Evolutionary conservation across 1,140 invertebrate genomes (phyloP).

Genomic region (Bombus polaris): DNA sequence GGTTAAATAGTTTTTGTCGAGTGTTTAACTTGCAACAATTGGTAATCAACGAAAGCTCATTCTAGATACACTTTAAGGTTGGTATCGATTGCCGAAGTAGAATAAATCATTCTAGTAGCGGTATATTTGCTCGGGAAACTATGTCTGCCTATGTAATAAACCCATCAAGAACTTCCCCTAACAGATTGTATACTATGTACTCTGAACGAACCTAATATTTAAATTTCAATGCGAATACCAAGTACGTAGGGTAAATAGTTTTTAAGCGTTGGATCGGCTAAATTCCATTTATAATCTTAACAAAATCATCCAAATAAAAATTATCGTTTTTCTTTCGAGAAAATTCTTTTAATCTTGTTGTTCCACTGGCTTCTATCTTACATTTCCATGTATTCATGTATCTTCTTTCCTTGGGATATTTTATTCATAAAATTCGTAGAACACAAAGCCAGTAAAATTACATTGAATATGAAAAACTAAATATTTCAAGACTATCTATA

Average conservation of each 20-base stretch:
- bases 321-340: neutral
- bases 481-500: too few species aligned
- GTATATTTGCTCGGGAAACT: constrained; percentile 33
- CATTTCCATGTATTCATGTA: neutral
- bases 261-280: neutral
- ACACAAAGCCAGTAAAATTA: neutral
- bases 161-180: constrained; percentile 35
- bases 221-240: neutral
- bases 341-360: neutral
- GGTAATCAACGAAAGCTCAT: constrained; percentile 4
- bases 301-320: neutral
- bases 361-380: too few species aligned
- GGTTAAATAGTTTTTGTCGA: neutral
- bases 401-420: neutral
- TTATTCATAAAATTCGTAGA: neutral
- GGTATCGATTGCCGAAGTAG: constrained; percentile 9
- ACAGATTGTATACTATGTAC: neutral
- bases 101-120: constrained; percentile 40
- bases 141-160: constrained; percentile 38
- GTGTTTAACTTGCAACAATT: constrained; percentile 27
- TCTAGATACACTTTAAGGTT: constrained; percentile 17
- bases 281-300: neutral
- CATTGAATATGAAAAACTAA: too few species aligned
- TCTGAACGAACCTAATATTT: constrained; percentile 26
- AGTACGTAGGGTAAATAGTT: neutral